Evolutionary conservation across 1,140 invertebrate genomes (phyloP).

Genomic region (Bombus sibiricus): DNA sequence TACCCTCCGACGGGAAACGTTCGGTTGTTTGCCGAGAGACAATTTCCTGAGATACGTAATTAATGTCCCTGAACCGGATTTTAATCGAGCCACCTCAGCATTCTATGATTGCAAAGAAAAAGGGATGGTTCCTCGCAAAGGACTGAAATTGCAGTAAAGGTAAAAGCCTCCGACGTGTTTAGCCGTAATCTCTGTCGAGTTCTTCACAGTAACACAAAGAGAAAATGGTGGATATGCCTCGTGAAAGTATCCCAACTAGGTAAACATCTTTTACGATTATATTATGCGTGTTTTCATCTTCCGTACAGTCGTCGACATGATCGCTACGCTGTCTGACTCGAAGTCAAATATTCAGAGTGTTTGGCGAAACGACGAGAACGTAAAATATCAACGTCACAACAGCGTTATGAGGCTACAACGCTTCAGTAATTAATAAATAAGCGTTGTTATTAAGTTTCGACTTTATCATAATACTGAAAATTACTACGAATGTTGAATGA

Average conservation of each 20-base stretch:
- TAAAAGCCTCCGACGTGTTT: not conserved
- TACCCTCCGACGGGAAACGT: not conserved
- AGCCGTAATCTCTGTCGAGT: not conserved
- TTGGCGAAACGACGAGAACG: too few relatives aligned
- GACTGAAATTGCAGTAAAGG: not conserved
- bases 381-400: too few relatives aligned
- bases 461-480: not conserved
- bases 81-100: constrained; percentile 21
- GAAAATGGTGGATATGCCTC: too few relatives aligned
- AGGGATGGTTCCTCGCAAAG: not conserved
- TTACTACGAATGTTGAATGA: not conserved
- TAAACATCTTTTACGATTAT: too few relatives aligned
- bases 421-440: too few relatives aligned
- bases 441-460: not conserved
- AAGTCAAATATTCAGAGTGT: too few relatives aligned
- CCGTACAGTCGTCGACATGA: too few relatives aligned
- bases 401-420: too few relatives aligned
- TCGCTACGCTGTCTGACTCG: too few relatives aligned
- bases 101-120: not conserved
- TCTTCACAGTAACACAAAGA: not conserved
- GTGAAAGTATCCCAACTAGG: too few relatives aligned
- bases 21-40: constrained; percentile 4
- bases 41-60: constrained; percentile 43
- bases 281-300: too few relatives aligned
- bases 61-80: constrained; percentile 18